Base-by-base conservation (phyloP, 2,113 vertebrate species). In the Solea solea region DNA sequence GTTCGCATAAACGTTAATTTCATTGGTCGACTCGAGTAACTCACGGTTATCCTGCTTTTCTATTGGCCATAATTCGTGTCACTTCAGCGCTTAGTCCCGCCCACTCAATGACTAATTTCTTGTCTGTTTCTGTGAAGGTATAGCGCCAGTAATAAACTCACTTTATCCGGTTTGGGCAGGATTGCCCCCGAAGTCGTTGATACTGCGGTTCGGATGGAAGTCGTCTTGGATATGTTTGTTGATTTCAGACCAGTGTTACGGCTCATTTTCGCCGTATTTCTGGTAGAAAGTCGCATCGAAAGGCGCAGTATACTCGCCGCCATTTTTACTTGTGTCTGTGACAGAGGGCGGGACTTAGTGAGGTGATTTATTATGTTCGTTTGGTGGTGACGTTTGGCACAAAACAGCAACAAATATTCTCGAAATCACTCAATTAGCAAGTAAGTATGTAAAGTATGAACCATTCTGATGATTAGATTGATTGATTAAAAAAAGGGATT, bases 121-220 rank as follows among this genome's bases (percentile, higher is more conserved):
- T 1, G 0, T 56, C 5, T 15, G 6, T 42, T 65, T 41, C 46
- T 12, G 11, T 1, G 50, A 63, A 6, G n/a, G 57, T 51, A 39
- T 0, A 1, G 7, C 45, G 15, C 3, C 5, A 28, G 40, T 21
- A 53, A 73, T 34, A 49, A 72, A 88, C 95, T 95, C 88, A 96
- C 96, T 94, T 97, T 97, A 63, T 94, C 93, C 0, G 96, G 96
- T 79, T 94, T 97, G 1, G 96, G 95, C 48, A 96, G 90, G 76
- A 97, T 94, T 82, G 93, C 94, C 2, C 96, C 96, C 25, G 94
- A 94, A 60, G 90, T 69, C 14, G 95, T 93, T 51, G 92, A 93
- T 3, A 95, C 94, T 39, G 85, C 92, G 9, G 78, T 87, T 57
- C 96, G 93, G 46, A 62, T 85, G 1, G 89, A 89, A 46, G 85